Conservation (phyloP, 2,888 invertebrate species). For the Hecatera dysodea region DNA sequence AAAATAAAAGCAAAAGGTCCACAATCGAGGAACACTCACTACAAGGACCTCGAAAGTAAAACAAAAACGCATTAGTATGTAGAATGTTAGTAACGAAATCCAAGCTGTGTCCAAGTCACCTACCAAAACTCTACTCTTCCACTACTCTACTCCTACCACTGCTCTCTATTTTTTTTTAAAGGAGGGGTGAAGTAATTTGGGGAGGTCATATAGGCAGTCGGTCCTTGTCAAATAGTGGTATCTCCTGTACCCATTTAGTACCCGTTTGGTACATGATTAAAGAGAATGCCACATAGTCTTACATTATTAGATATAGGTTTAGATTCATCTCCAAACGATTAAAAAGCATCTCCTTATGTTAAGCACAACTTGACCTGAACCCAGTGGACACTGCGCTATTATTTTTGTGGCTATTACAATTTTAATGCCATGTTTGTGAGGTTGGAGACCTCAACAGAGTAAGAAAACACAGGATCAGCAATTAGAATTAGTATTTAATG, state of each 20-base stretch:
- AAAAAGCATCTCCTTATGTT: not conserved
- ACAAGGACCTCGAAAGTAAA: too few species aligned
- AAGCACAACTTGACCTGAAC: too few species aligned
- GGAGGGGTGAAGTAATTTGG: not conserved
- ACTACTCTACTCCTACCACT: too few species aligned
- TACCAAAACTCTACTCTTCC: not conserved
- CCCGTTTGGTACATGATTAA: too few species aligned
- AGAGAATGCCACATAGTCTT: not conserved
- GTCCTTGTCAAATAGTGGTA: not conserved
- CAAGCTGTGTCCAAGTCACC: not conserved
- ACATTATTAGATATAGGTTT: too few species aligned
- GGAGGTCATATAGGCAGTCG: not conserved
- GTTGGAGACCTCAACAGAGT: too few species aligned
- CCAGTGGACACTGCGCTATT: too few species aligned
- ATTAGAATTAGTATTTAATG: too few species aligned
- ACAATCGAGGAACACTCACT: not conserved
- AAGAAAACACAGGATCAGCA: too few species aligned
- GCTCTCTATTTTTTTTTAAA: too few species aligned
- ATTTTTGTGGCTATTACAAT: too few species aligned
- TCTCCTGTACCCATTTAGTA: not conserved
- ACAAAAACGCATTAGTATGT: not conserved
- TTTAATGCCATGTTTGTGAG: too few species aligned
- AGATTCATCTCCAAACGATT: not conserved
- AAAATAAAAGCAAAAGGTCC: constrained; percentile 13
- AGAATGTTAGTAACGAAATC: not conserved